phyloP scores from a whole-genome alignment of 2,888 invertebrate species.

The Abrostola tripartita region DNA sequence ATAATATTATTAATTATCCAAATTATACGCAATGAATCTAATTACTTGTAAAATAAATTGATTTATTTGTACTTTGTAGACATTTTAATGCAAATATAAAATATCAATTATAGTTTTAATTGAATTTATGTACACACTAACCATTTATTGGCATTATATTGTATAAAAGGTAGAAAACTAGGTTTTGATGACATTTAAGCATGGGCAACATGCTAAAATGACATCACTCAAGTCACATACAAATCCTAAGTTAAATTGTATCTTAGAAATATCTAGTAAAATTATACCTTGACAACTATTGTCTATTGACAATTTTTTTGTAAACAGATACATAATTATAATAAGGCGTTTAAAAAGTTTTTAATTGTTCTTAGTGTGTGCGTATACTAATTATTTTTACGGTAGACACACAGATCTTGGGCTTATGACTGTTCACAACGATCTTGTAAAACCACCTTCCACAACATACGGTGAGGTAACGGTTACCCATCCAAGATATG shows the following conservation, averaged over 20 bases:
- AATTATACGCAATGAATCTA: conserved; percentile 36
- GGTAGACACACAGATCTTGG: conserved; percentile 7
- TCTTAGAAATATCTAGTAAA: neutral
- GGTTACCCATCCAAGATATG: neutral
- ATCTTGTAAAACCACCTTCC: neutral
- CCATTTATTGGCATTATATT: neutral
- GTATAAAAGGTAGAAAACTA: too few species aligned
- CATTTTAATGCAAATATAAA: conserved; percentile 34
- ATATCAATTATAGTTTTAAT: conserved; percentile 35
- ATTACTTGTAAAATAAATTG: conserved; percentile 21
- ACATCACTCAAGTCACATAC: too few species aligned
- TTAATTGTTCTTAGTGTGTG: conserved; percentile 22
- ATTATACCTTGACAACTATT: neutral
- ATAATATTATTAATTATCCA: conserved; percentile 6
- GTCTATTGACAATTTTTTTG: neutral
- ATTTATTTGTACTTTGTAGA: conserved; percentile 31
- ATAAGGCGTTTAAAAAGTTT: too few species aligned
- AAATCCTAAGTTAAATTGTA: too few species aligned
- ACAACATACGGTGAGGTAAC: neutral
- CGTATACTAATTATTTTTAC: conserved; percentile 16
- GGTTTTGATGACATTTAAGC: too few species aligned
- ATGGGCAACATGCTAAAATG: too few species aligned
- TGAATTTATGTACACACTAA: conserved; percentile 31
- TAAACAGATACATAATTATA: neutral
- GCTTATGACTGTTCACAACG: neutral